Base-by-base conservation (phyloP, 2,888 invertebrate species). In the Sinohyriopsis cumingii region DNA sequence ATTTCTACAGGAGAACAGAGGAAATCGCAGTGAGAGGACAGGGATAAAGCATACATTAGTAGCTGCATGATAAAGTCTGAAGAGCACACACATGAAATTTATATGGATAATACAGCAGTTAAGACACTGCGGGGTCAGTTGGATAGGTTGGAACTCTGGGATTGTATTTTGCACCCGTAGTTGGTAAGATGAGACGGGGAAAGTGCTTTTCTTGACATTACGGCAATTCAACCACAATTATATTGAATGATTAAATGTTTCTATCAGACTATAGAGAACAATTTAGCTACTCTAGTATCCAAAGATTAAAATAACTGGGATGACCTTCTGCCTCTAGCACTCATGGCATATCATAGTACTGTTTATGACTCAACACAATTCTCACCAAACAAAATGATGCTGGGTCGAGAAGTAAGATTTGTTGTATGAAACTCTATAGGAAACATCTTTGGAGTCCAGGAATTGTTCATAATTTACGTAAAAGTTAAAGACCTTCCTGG, bases 261-360 rank as follows among this genome's bases (percentile, higher is more conserved):
- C 56, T 33, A 53, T 22, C 28, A 55, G 20, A 65, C 59, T 0
- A 19, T 65, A 12, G 24, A n/a, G 3, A 53, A 19, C n/a, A 65
- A 45, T 56, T 24, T 65, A 2, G 45, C 45, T 22, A 19, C n/a
- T 12, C 45, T 45, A 20, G 57, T 65, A 28, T 53, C 56, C 22
- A 59, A 71, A 56, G 67, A 72, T 61, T 69, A 56, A 15, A 59
- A 55, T n/a, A 72, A 72, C 55, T 79, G 75, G 77, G 78, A 75
- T 55, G 65, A 68, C 54, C 67, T 71, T 54, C 56, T 76, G 20
- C 73, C 72, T 3, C 69, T 56, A 67, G 25, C 73, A 22, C 22
- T 60, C 19, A 61, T 69, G 55, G 79, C 79, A 18, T 76, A 76
- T 55, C 61, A 71, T 18, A 20, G 72, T n/a, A 59, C 75, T 15